phyloP scores from a whole-genome alignment of 2,797 vertebrate species.

The Tenualosa thibaudeaui region DNA sequence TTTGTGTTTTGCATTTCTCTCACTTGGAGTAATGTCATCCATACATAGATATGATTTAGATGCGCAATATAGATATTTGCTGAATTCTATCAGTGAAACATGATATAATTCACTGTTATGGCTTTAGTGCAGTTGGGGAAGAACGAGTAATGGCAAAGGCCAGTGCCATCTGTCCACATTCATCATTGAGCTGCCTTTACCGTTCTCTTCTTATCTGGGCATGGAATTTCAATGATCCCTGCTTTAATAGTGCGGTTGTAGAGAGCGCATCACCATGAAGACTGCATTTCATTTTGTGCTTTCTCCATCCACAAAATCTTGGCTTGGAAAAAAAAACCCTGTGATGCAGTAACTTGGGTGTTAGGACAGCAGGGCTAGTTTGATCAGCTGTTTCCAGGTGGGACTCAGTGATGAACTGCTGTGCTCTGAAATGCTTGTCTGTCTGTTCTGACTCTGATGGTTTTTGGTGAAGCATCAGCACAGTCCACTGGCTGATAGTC shows the following conservation, averaged over 20 bases:
- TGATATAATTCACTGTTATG: neutral
- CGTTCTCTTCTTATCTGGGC: neutral
- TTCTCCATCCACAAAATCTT: conserved; percentile 5
- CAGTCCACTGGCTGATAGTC: neutral
- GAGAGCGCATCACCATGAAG: conserved; percentile 14
- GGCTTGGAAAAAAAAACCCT: neutral
- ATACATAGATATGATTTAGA: neutral
- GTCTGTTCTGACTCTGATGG: neutral
- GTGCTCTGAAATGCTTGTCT: neutral
- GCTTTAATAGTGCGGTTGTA: conserved; percentile 8
- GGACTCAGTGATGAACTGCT: neutral
- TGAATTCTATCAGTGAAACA: neutral
- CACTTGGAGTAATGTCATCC: neutral
- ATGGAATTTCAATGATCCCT: conserved; percentile 22
- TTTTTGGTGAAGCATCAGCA: neutral
- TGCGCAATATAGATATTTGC: neutral
- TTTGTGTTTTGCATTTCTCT: neutral
- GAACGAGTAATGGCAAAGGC: neutral
- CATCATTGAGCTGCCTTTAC: neutral
- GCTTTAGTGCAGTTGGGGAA: neutral
- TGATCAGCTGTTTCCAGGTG: conserved; percentile 3
- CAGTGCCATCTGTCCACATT: conserved; percentile 11
- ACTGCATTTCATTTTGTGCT: conserved; percentile 4
- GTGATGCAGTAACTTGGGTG: neutral
- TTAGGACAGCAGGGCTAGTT: neutral